Percentiles rank a stretch among this genome's conserved stretches.
phyloP scores from a whole-genome alignment of 1,140 invertebrate genomes.

The Eumeta japonica region DNA sequence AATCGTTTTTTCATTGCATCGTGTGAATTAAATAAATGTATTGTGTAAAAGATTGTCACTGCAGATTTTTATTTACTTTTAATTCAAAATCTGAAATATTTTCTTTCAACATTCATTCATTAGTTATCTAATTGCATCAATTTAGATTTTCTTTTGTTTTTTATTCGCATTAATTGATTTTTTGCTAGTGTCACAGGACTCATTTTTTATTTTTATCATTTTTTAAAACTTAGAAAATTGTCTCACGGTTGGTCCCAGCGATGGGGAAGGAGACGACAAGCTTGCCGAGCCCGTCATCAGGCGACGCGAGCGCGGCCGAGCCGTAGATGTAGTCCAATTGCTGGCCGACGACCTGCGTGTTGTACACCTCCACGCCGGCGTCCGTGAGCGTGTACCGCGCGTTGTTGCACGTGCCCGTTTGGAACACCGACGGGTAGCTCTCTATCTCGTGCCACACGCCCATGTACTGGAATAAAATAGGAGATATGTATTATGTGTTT shows the following conservation, averaged over 20 bases:
- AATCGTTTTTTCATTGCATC: too few relatives aligned
- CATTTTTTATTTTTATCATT: not conserved
- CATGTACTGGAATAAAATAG: too few relatives aligned
- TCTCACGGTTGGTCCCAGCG: conserved; percentile 8
- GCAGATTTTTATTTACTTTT: too few relatives aligned
- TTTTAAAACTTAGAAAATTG: not conserved
- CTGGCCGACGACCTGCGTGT: conserved; percentile 28
- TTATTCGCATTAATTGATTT: not conserved
- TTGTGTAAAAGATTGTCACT: too few relatives aligned
- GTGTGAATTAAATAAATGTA: too few relatives aligned
- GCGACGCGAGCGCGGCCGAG: conserved; percentile 15
- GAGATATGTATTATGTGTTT: not conserved
- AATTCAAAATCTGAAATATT: too few relatives aligned
- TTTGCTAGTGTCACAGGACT: not conserved
- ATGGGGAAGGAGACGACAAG: conserved; percentile 28
- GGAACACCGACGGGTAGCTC: conserved; percentile 9
- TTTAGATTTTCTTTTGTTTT: not conserved
- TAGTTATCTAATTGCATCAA: not conserved
- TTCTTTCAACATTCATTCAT: not conserved
- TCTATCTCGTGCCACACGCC: conserved; percentile 10
- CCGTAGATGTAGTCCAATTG: conserved; percentile 21
- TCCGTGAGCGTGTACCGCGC: conserved; percentile 8
- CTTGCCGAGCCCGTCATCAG: conserved; percentile 24
- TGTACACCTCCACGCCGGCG: conserved; percentile 13
- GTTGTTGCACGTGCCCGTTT: conserved; percentile 9